These are phyloP conservation scores for Pyrrhia umbra DNA, from an alignment of 2,888 invertebrate species.

Conservation along the genomic window DNA sequence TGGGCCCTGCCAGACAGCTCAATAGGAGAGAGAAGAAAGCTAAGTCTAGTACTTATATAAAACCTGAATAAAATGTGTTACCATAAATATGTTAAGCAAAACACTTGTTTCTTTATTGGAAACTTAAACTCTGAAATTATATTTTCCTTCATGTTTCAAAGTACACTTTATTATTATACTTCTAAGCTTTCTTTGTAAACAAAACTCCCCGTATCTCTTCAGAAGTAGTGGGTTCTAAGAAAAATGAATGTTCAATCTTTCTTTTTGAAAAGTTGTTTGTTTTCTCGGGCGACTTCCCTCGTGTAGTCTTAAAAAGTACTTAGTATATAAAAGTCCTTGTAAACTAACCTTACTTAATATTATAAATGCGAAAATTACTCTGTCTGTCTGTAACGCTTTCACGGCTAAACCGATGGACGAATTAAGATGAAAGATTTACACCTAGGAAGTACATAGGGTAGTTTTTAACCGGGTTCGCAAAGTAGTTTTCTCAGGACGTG, in stretches of 20 bases:
- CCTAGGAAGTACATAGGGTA: too few species aligned
- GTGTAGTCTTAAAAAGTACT: slow-evolving; percentile 11
- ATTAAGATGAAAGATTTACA: too few species aligned
- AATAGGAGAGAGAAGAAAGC: too few species aligned
- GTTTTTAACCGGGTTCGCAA: too few species aligned
- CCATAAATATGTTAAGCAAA: background rate
- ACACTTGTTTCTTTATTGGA: background rate
- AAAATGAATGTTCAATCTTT: slow-evolving; percentile 8
- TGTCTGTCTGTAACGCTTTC: too few species aligned
- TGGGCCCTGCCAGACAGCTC: too few species aligned
- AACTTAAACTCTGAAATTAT: background rate
- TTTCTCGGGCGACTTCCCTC: slow-evolving; percentile 10
- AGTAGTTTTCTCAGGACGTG: too few species aligned
- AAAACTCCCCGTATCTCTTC: slow-evolving; percentile 20
- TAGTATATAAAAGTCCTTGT: slow-evolving; percentile 10
- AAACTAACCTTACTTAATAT: slow-evolving; percentile 16
- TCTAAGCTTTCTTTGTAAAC: slow-evolving; percentile 1
- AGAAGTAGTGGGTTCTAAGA: background rate
- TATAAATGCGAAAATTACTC: too few species aligned
- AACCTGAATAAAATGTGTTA: background rate
- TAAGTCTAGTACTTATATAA: too few species aligned
- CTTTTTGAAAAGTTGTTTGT: slow-evolving; percentile 14
- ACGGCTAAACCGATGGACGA: too few species aligned
- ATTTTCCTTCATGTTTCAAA: slow-evolving; percentile 13
- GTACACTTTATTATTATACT: background rate